Conservation (phyloP, 1,140 invertebrate species). For the Zaprionus capensis region DNA sequence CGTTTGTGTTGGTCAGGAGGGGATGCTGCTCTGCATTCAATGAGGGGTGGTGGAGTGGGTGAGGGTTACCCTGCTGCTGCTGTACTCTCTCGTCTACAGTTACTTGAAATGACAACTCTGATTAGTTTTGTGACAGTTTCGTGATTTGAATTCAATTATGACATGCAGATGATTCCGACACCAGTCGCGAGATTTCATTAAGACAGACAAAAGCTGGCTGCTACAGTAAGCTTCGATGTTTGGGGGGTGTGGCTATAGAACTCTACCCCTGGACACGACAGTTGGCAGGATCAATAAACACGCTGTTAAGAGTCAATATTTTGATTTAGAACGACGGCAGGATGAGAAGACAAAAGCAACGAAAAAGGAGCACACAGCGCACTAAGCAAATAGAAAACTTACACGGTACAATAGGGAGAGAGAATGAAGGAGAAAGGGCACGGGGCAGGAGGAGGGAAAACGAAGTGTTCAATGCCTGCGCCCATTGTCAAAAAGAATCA, state of each 20-base stretch:
- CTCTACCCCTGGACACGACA: not conserved
- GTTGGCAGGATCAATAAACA: slow-evolving; percentile 59
- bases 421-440: not conserved
- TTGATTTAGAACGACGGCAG: slow-evolving; percentile 58
- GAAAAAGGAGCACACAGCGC: slow-evolving; percentile 49
- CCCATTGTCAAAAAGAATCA: slow-evolving; percentile 61
- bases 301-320: slow-evolving; percentile 77
- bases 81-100: slow-evolving; percentile 33
- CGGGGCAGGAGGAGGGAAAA: not conserved
- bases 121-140: slow-evolving; percentile 80
- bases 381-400: slow-evolving; percentile 73
- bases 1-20: not conserved
- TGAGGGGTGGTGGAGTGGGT: not conserved
- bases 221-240: not conserved
- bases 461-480: slow-evolving; percentile 55
- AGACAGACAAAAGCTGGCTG: slow-evolving; percentile 28
- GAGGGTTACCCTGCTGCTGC: not conserved
- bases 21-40: not conserved
- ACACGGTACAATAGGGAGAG: slow-evolving; percentile 40
- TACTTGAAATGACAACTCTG: slow-evolving; percentile 68
- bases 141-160: slow-evolving; percentile 80
- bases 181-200: slow-evolving; percentile 12
- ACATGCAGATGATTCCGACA: slow-evolving; percentile 59
- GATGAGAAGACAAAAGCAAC: slow-evolving; percentile 59
- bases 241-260: not conserved